phyloP scores from a whole-genome alignment of 2,888 invertebrate species.

The Spodoptera littoralis region DNA sequence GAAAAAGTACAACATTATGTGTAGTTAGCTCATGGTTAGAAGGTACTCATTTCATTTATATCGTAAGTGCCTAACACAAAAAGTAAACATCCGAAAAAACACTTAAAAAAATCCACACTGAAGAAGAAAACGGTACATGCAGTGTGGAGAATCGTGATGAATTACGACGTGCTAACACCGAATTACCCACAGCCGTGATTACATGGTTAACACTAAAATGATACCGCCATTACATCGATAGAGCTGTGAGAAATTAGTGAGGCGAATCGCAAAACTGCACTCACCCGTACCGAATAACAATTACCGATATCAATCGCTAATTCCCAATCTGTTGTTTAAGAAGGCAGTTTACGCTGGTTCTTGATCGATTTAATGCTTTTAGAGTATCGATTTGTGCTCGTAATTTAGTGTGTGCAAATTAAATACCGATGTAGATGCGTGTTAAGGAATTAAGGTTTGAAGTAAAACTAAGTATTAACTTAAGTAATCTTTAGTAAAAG shows the following conservation, averaged over 20 bases:
- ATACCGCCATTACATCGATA: constrained; percentile 59
- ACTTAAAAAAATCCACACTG: constrained; percentile 3
- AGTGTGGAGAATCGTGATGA: constrained; percentile 62
- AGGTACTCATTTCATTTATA: too few relatives aligned
- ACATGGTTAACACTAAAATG: constrained; percentile 66
- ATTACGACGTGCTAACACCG: constrained; percentile 74
- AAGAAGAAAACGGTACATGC: constrained; percentile 51
- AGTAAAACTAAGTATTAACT: too few relatives aligned
- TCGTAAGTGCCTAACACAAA: constrained; percentile 1
- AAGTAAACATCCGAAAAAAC: constrained; percentile 19
- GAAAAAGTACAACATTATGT: too few relatives aligned
- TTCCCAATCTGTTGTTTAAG: constrained; percentile 43
- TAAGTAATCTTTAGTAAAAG: too few relatives aligned
- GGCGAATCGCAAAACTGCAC: constrained; percentile 63
- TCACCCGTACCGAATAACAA: constrained; percentile 57
- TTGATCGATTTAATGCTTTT: constrained; percentile 13
- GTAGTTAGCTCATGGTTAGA: too few relatives aligned
- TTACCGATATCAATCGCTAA: constrained; percentile 58
- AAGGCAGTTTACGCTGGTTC: constrained; percentile 24
- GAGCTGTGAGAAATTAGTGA: constrained; percentile 65
- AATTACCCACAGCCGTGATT: constrained; percentile 69
- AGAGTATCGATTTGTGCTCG: not conserved
- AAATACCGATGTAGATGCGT: not conserved
- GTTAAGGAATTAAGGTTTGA: too few relatives aligned
- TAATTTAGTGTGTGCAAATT: not conserved